These are phyloP conservation scores for Lithophane socia DNA, from an alignment of 2,888 invertebrate genomes.

Conservation along the genomic window DNA sequence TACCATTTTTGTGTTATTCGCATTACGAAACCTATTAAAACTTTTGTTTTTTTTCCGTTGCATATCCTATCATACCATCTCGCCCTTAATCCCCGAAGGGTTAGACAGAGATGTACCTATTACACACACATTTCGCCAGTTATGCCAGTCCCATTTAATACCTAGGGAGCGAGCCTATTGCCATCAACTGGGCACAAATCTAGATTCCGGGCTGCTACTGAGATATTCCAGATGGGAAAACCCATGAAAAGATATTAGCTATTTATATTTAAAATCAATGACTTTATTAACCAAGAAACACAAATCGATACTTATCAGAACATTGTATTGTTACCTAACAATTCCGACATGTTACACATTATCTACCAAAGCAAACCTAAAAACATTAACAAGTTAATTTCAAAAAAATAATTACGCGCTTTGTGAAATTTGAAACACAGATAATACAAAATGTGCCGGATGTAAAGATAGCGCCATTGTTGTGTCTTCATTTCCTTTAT, in stretches of 20 bases:
- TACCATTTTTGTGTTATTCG: neutral
- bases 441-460: constrained; percentile 80
- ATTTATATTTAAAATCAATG: neutral
- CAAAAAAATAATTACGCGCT: constrained; percentile 78
- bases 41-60: no score
- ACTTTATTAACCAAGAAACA: neutral
- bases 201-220: neutral
- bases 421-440: constrained; percentile 76
- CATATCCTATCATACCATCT: neutral
- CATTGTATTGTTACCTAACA: constrained; percentile 13
- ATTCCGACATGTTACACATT: neutral
- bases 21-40: neutral
- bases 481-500: constrained; percentile 79
- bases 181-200: neutral
- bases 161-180: neutral
- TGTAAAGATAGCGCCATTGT: constrained; percentile 80
- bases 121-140: neutral
- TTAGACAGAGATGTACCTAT: neutral
- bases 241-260: neutral
- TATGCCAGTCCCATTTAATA: neutral
- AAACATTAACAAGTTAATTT: constrained; percentile 82
- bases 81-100: neutral
- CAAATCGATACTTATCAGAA: neutral
- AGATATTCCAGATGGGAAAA: neutral
- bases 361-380: constrained; percentile 61